phyloP scores from a whole-genome alignment of 2,113 vertebrate genomes.

The Zonotrichia leucophrys region DNA sequence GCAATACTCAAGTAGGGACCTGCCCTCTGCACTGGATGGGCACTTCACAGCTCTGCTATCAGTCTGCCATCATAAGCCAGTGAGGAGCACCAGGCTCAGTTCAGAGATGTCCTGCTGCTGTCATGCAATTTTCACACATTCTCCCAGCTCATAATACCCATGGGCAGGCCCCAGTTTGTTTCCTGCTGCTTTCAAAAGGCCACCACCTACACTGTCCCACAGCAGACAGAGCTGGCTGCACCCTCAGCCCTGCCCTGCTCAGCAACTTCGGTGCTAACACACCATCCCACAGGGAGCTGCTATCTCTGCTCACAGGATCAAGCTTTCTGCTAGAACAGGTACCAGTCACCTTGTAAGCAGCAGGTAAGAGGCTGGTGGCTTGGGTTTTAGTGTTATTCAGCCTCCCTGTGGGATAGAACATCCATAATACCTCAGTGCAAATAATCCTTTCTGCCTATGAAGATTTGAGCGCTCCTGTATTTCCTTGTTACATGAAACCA shows the following conservation, averaged over 20 bases:
- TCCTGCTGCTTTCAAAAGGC: not conserved
- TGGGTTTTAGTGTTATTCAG: not conserved
- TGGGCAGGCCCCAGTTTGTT: not conserved
- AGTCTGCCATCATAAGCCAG: not conserved
- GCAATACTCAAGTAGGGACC: not conserved
- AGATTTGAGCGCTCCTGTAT: not conserved
- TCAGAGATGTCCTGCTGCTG: not conserved
- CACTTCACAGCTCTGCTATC: conserved; percentile 8
- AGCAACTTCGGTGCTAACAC: conserved; percentile 44
- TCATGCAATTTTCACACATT: not conserved
- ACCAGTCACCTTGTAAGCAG: not conserved
- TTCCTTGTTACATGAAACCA: not conserved
- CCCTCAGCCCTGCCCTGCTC: conserved; percentile 27
- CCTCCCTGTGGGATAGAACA: not conserved
- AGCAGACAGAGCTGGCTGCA: not conserved
- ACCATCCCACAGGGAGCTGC: conserved; percentile 40
- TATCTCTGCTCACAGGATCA: not conserved
- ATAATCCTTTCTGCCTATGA: not conserved
- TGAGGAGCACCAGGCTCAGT: not conserved
- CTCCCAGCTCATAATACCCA: not conserved
- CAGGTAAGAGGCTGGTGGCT: conserved; percentile 7
- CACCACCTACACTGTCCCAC: not conserved
- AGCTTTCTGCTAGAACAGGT: not conserved
- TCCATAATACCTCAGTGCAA: conserved; percentile 45
- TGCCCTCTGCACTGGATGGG: not conserved